A percentile compares a stretch with the other conserved stretches of the same genome.
These are phyloP conservation scores for Lethenteron reissneri DNA, from an alignment of 2,113 vertebrate genomes.

Conservation along the genomic window DNA sequence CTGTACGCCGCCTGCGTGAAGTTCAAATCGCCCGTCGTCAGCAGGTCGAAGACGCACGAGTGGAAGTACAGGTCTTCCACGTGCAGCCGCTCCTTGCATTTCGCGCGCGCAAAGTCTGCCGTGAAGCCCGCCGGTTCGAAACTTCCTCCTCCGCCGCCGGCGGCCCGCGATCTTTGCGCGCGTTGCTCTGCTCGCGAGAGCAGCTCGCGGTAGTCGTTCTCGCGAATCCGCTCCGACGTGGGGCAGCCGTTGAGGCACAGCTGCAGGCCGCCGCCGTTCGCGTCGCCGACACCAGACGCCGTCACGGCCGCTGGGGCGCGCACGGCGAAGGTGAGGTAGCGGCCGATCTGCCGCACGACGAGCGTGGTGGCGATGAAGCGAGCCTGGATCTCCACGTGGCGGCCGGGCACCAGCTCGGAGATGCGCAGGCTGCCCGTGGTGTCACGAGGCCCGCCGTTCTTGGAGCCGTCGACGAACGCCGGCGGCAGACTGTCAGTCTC, in stretches of 20 bases:
- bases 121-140: constrained; percentile 31
- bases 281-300: constrained; percentile 49
- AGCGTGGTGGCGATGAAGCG: constrained; percentile 88
- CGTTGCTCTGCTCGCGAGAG: constrained; percentile 25
- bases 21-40: constrained; percentile 77
- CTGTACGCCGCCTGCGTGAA: constrained; percentile 95
- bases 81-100: constrained; percentile 70
- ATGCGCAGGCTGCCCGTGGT: constrained; percentile 66
- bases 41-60: constrained; percentile 83
- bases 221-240: constrained; percentile 45
- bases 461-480: constrained; percentile 68
- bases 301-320: constrained; percentile 87
- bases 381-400: constrained; percentile 85
- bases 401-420: constrained; percentile 65
- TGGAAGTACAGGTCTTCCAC: constrained; percentile 93
- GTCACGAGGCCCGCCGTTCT: constrained; percentile 64
- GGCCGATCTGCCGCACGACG: constrained; percentile 58
- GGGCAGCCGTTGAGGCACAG: constrained; percentile 82
- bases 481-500: constrained; percentile 75
- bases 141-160: constrained; percentile 11
- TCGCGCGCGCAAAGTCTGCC: constrained; percentile 44
- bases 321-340: constrained; percentile 74
- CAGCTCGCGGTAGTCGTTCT: constrained; percentile 37
- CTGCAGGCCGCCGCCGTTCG: constrained; percentile 70
- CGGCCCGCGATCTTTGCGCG: constrained; percentile 11